phyloP scores from a whole-genome alignment of 2,113 vertebrate genomes.

The Acrocephalus arundinaceus region DNA sequence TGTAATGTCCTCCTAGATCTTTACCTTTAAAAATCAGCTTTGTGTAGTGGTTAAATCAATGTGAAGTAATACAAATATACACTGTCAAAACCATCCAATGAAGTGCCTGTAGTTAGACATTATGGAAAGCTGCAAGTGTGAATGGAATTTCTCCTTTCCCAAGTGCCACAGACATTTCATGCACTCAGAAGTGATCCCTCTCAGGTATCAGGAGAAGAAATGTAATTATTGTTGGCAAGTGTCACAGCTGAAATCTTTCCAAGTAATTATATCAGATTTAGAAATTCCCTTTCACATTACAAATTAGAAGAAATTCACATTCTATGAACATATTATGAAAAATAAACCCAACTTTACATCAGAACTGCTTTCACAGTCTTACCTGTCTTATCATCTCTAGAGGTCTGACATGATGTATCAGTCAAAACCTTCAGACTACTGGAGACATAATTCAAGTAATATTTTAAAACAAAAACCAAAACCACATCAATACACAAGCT shows the following conservation, averaged over 20 bases:
- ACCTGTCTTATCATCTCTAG: background rate
- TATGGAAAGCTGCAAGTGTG: background rate
- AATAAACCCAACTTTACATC: background rate
- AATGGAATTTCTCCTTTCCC: background rate
- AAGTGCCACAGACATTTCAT: background rate
- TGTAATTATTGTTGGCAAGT: background rate
- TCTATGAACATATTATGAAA: background rate
- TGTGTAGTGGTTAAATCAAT: background rate
- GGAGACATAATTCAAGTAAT: background rate
- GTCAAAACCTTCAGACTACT: background rate
- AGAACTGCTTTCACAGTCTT: background rate
- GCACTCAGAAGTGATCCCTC: background rate
- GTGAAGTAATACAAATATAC: background rate
- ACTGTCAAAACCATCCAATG: background rate
- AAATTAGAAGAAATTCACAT: background rate
- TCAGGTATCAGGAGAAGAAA: background rate
- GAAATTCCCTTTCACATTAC: background rate
- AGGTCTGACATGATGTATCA: background rate
- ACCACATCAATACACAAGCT: background rate
- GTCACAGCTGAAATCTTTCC: background rate
- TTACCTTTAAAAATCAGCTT: background rate
- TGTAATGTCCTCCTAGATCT: background rate
- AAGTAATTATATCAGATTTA: background rate
- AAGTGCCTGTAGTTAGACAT: background rate
- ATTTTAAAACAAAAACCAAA: background rate